Evolutionary conservation across 2,888 invertebrate species (phyloP).

Genomic region (Apamea monoglypha): DNA sequence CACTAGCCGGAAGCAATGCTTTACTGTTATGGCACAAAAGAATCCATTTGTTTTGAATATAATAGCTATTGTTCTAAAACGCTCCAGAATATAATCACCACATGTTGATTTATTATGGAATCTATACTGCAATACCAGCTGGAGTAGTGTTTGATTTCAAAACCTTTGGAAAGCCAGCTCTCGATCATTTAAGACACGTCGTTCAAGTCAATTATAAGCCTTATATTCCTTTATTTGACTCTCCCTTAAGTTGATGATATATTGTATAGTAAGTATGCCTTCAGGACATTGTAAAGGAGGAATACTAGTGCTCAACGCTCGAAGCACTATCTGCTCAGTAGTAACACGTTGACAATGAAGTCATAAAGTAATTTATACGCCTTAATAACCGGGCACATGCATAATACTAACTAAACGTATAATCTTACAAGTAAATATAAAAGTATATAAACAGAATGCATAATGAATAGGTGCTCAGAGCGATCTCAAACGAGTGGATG

Average conservation of each 20-base stretch:
- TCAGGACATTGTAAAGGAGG: not conserved
- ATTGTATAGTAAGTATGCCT: slow-evolving; percentile 6
- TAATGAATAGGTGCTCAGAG: slow-evolving; percentile 52
- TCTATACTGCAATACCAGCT: slow-evolving; percentile 50
- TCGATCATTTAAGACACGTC: not conserved
- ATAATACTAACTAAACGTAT: slow-evolving; percentile 45
- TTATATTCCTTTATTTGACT: not conserved
- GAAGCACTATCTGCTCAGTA: slow-evolving; percentile 1
- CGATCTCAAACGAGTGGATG: slow-evolving; percentile 44
- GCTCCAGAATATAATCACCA: slow-evolving; percentile 84
- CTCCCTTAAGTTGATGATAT: not conserved
- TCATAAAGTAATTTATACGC: slow-evolving; percentile 56
- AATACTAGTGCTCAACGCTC: not conserved
- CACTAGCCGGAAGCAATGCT: slow-evolving; percentile 85
- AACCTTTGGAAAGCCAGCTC: slow-evolving; percentile 18
- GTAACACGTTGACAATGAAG: slow-evolving; percentile 55
- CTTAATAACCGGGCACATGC: slow-evolving; percentile 37
- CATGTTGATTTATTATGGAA: slow-evolving; percentile 83
- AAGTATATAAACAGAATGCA: slow-evolving; percentile 35
- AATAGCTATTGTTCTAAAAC: slow-evolving; percentile 88
- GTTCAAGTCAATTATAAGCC: not conserved
- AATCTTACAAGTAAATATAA: slow-evolving; percentile 51
- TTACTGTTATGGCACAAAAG: slow-evolving; percentile 82
- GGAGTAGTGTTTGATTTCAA: slow-evolving; percentile 48
- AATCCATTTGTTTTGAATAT: slow-evolving; percentile 87